These are phyloP conservation scores for Enteromius unitaeniatus DNA, from an alignment of 2,797 vertebrate genomes.

Conservation along the genomic window DNA sequence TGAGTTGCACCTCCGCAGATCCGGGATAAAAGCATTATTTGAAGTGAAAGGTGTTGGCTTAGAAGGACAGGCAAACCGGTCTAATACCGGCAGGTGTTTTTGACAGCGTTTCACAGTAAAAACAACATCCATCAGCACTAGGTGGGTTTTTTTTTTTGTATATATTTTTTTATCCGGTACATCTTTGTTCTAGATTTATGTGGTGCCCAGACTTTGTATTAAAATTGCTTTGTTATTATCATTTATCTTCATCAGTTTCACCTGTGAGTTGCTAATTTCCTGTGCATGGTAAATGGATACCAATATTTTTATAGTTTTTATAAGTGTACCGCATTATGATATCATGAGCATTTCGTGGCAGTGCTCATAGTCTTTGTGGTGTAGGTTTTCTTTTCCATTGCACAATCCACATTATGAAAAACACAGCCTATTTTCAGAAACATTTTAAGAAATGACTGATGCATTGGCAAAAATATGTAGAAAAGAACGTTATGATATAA, in stretches of 20 bases:
- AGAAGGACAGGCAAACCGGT: constrained; percentile 25
- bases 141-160: constrained; percentile 22
- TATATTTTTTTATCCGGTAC: neutral
- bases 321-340: constrained; percentile 21
- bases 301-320: neutral
- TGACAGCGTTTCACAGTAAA: constrained; percentile 13
- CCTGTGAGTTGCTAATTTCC: constrained; percentile 10
- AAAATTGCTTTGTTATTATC: neutral
- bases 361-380: constrained; percentile 4
- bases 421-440: constrained; percentile 1
- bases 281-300: constrained; percentile 4
- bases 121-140: constrained; percentile 30
- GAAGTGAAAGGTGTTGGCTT: constrained; percentile 47
- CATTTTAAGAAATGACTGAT: neutral
- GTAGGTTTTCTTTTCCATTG: constrained; percentile 14
- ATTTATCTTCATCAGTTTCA: constrained; percentile 21
- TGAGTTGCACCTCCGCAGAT: constrained; percentile 68
- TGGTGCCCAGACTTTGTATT: neutral
- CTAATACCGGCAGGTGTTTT: constrained; percentile 32
- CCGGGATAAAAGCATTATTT: constrained; percentile 39
- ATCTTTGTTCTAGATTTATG: constrained; percentile 26
- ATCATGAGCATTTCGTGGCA: constrained; percentile 1
- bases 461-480: neutral
- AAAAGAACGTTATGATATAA: neutral
- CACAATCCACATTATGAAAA: neutral